A percentile compares a stretch with the other conserved stretches of the same genome.
Conservation (phyloP, 2,113 vertebrate genomes). For the Setophaga kirtlandii region DNA sequence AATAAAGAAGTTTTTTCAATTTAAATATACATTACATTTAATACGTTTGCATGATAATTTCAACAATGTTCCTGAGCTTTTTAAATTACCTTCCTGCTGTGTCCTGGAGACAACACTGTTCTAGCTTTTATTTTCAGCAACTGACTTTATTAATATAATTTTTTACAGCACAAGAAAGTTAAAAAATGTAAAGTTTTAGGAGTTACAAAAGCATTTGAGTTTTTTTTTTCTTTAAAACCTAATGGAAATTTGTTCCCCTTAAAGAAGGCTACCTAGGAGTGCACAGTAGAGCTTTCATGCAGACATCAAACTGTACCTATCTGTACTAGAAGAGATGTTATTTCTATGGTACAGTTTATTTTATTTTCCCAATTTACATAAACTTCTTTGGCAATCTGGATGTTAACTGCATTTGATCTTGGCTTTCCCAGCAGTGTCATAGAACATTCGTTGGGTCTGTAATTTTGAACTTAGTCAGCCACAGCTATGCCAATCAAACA, state of each 20-base stretch:
- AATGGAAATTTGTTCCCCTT: background rate
- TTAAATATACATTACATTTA: constrained; percentile 90
- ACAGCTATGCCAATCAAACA: background rate
- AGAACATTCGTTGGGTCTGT: background rate
- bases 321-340: background rate
- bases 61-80: constrained; percentile 78
- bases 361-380: background rate
- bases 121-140: constrained; percentile 60
- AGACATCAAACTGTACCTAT: background rate
- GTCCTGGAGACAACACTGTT: constrained; percentile 70
- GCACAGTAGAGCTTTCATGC: background rate
- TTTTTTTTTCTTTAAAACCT: background rate
- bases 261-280: background rate
- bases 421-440: background rate
- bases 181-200: constrained; percentile 13
- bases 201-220: background rate
- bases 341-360: background rate
- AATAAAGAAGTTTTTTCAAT: constrained; percentile 84
- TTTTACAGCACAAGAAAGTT: background rate
- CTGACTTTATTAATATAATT: constrained; percentile 56
- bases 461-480: background rate
- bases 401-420: background rate
- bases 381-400: background rate
- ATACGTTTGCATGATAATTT: constrained; percentile 84
- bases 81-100: constrained; percentile 77